Percentiles rank a stretch among this genome's conserved stretches.
phyloP scores from a whole-genome alignment of 2,797 vertebrate genomes.

The Gobio occitaniae region DNA sequence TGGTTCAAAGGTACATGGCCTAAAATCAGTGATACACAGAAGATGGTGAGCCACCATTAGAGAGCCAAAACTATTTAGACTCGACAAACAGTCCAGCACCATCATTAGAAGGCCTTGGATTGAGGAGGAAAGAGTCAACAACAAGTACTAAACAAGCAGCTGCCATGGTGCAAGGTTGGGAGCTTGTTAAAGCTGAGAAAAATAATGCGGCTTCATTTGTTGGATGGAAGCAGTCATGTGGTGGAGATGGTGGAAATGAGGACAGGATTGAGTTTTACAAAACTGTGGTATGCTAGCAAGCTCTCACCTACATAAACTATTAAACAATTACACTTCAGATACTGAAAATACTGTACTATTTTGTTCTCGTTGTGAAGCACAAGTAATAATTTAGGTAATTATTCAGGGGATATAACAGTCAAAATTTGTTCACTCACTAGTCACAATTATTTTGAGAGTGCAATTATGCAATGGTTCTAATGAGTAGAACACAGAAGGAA shows the following conservation, averaged over 20 bases:
- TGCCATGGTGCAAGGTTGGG: slow-evolving; percentile 36
- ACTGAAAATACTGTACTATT: background rate
- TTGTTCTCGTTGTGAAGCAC: background rate
- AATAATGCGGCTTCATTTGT: slow-evolving; percentile 46
- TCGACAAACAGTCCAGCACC: slow-evolving; percentile 24
- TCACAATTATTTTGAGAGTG: background rate
- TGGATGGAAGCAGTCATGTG: slow-evolving; percentile 35
- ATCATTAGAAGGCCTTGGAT: slow-evolving; percentile 33
- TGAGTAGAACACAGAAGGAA: background rate
- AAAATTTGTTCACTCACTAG: background rate
- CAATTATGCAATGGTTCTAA: slow-evolving; percentile 1
- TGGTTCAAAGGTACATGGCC: slow-evolving; percentile 35
- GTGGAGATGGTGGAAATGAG: slow-evolving; percentile 23
- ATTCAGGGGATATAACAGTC: background rate
- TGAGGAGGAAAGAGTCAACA: slow-evolving; percentile 44
- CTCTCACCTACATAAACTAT: background rate
- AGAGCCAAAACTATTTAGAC: slow-evolving; percentile 44
- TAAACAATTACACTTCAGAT: background rate
- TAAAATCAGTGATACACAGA: slow-evolving; percentile 30
- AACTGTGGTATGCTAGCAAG: background rate
- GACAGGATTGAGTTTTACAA: slow-evolving; percentile 34
- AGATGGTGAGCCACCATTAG: slow-evolving; percentile 43
- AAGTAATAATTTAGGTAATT: slow-evolving; percentile 16
- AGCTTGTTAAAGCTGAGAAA: slow-evolving; percentile 47
- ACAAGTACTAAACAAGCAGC: slow-evolving; percentile 34